Evolutionary conservation across 1,140 invertebrate genomes (phyloP).

Genomic region (Gerris buenoi): DNA sequence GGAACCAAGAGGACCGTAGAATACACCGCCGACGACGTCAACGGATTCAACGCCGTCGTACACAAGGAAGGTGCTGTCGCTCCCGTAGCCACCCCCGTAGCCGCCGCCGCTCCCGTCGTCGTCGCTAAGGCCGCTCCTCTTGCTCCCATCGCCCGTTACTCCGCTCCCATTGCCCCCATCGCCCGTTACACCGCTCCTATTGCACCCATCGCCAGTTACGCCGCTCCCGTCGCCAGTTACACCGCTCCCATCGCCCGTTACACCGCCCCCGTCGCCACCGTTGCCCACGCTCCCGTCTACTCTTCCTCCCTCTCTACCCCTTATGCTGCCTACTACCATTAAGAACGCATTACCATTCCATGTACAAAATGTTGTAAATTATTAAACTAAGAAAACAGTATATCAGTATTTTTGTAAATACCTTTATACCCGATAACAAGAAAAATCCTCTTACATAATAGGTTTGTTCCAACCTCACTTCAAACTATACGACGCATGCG

Average conservation of each 20-base stretch:
- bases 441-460: no score
- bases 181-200: constrained; percentile 1
- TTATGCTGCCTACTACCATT: constrained; percentile 1
- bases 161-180: neutral
- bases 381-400: no score
- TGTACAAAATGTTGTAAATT: no score
- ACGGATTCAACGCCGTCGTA: no score
- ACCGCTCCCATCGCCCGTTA: constrained; percentile 5
- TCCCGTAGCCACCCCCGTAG: constrained; percentile 1
- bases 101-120: constrained; percentile 7
- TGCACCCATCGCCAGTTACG: constrained; percentile 3
- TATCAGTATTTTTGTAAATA: no score
- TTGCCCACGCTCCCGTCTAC: neutral
- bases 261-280: constrained; percentile 7
- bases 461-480: no score
- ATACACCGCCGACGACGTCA: no score
- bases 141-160: neutral
- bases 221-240: neutral
- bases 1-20: no score
- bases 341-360: no score
- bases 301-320: neutral
- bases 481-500: no score
- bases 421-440: no score
- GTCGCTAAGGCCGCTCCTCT: no score
- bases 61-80: constrained; percentile 34